These are phyloP conservation scores for Ginglymostoma cirratum DNA, from an alignment of 2,113 vertebrate species.

Conservation along the genomic window DNA sequence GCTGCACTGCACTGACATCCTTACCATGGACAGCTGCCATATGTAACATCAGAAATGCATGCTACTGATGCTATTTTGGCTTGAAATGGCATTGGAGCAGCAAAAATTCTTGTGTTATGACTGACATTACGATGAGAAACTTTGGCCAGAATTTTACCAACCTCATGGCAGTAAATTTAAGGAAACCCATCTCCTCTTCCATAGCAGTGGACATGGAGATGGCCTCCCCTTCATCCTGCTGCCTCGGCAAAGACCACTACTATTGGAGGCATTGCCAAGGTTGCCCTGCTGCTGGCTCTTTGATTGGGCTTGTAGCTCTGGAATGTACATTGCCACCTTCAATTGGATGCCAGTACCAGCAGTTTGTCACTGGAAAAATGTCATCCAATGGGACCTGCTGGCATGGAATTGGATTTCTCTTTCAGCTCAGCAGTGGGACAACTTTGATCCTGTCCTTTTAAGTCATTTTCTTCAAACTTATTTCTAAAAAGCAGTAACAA, in stretches of 20 bases:
- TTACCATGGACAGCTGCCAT: too few relatives aligned
- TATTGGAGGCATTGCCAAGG: not conserved
- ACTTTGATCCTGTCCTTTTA: not conserved
- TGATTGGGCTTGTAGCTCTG: not conserved
- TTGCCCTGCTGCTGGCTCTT: not conserved
- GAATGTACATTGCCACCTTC: too few relatives aligned
- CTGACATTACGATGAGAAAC: too few relatives aligned
- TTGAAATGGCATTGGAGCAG: too few relatives aligned
- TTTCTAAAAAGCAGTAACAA: not conserved
- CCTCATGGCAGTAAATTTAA: not conserved
- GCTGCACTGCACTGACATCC: too few relatives aligned
- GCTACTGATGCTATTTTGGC: too few relatives aligned
- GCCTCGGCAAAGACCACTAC: not conserved
- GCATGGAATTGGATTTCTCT: too few relatives aligned
- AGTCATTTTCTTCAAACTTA: not conserved
- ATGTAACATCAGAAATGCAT: too few relatives aligned
- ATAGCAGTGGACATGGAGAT: not conserved
- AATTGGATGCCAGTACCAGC: not conserved
- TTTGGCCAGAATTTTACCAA: too few relatives aligned
- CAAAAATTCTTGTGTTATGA: too few relatives aligned
- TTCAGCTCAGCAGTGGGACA: too few relatives aligned
- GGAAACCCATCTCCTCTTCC: not conserved
- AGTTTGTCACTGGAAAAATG: not conserved
- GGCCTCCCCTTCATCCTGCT: not conserved
- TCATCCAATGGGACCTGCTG: not conserved